Evolutionary conservation across 2,888 invertebrate genomes (phyloP).

Genomic region (Acleris sparsana): DNA sequence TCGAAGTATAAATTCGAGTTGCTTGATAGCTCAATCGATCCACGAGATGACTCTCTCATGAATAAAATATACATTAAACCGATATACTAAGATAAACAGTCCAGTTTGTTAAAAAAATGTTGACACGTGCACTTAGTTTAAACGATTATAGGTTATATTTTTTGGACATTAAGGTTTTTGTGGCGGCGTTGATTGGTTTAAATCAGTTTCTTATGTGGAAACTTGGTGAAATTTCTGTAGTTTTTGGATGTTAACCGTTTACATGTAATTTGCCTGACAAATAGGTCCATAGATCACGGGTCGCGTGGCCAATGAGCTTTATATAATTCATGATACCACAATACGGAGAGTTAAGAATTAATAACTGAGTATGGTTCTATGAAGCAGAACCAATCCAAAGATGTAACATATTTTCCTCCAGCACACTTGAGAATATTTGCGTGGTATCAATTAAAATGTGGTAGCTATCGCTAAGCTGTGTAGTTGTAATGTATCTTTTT

Average conservation of each 20-base stretch:
- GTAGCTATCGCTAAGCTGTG: no score
- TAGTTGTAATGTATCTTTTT: no score
- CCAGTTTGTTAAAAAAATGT: slow-evolving; percentile 27
- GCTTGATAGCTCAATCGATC: slow-evolving; percentile 67
- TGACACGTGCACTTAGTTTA: slow-evolving; percentile 15
- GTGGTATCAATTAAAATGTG: no score
- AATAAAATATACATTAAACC: slow-evolving; percentile 68
- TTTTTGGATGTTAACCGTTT: slow-evolving; percentile 10
- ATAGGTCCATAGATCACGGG: background rate
- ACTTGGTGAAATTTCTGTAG: slow-evolving; percentile 11
- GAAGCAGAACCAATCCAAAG: no score
- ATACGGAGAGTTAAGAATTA: no score
- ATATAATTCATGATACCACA: background rate
- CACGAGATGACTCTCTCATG: slow-evolving; percentile 56
- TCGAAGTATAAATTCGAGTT: slow-evolving; percentile 46
- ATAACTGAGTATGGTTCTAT: no score
- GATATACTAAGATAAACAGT: slow-evolving; percentile 45
- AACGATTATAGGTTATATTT: slow-evolving; percentile 16
- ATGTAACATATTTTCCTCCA: no score
- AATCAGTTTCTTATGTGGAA: slow-evolving; percentile 8
- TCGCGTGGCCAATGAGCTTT: background rate
- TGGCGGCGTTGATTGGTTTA: slow-evolving; percentile 12
- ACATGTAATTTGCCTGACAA: background rate
- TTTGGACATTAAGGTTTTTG: background rate
- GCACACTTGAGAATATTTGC: no score